These are phyloP conservation scores for Girardinichthys multiradiatus DNA, from an alignment of 2,113 vertebrate genomes.

Conservation along the genomic window DNA sequence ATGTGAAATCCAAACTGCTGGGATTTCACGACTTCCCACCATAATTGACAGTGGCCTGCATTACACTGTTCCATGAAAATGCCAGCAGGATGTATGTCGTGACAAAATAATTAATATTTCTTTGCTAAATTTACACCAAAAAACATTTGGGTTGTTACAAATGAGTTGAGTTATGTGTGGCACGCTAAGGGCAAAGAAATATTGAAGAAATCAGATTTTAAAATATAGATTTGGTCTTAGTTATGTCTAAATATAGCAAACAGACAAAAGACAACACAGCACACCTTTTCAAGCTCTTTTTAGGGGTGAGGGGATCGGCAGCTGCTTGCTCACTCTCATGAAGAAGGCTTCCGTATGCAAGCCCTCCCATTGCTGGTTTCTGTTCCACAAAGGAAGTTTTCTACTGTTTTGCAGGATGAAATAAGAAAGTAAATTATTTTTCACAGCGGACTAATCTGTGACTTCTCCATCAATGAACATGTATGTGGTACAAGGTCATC, in stretches of 20 bases:
- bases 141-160: not conserved
- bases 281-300: conserved; percentile 13
- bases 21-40: conserved; percentile 43
- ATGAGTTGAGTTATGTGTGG: not conserved
- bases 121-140: conserved; percentile 3
- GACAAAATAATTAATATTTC: conserved; percentile 27
- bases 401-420: not conserved
- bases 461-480: conserved; percentile 43
- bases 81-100: conserved; percentile 61
- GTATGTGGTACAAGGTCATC: conserved; percentile 39
- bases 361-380: conserved; percentile 41
- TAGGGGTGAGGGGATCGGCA: conserved; percentile 5
- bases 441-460: conserved; percentile 23
- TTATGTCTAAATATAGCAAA: conserved; percentile 9
- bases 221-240: too few relatives aligned
- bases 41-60: conserved; percentile 37
- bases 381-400: conserved; percentile 19
- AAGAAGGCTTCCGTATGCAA: conserved; percentile 37
- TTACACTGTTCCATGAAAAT: conserved; percentile 22
- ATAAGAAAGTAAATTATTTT: conserved; percentile 20
- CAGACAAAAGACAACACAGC: conserved; percentile 11
- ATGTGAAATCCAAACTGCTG: conserved; percentile 55
- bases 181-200: too few relatives aligned
- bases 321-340: not conserved
- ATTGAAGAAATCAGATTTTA: too few relatives aligned